Base-by-base conservation (phyloP, 1,140 invertebrate species). In the Sesamia nonagrioides region DNA sequence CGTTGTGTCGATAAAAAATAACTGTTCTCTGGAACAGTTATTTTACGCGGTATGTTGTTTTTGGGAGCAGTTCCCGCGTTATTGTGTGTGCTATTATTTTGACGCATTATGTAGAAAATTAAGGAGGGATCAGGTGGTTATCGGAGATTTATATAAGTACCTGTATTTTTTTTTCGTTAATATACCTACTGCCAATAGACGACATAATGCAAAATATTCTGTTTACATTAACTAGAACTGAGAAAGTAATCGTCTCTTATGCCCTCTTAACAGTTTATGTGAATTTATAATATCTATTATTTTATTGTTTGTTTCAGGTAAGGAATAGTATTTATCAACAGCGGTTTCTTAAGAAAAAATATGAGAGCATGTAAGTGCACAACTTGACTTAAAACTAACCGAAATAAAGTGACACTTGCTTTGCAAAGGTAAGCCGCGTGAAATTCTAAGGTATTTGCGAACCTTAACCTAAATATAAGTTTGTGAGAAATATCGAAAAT, bases 1-100 rank as follows among this genome's bases (percentile, higher is more conserved):
- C 58, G 58, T 63, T 42, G 40, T 35, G 73, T 21, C 73, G 73
- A 75, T 75, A 75, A 75, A 75, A 75, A 75, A 48, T 75, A 75
- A 75, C 72, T 48, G 72, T 74, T 74, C 58, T 74, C 40, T 42
- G 56, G n/a, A 60, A 42, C 60, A 63, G 60, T 40, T 63, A 66
- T 66, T 66, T 66, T 35, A 42, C 61, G 4, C 6, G 18, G 37
- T 66, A 66, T 18, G 42, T 63, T 35, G 18, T 35, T 75, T 75
- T 75, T 48, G 13, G 63, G 11, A 45, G 11, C 66, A 27, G 17
- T 45, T 68, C 18, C 18, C 27, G 9, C 37, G 37, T 18, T 66
- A 42, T 42, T 13, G 8, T n/a, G n/a, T 18, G 48, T 33, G 68
- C 56, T 40, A 61, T 60, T 60, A 45, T 73, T 45, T 45, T 60